Evolutionary conservation across 2,113 vertebrate species (phyloP), one percentile per base, ranked within the genome.

Genomic region (Tyrannus savana): DNA sequence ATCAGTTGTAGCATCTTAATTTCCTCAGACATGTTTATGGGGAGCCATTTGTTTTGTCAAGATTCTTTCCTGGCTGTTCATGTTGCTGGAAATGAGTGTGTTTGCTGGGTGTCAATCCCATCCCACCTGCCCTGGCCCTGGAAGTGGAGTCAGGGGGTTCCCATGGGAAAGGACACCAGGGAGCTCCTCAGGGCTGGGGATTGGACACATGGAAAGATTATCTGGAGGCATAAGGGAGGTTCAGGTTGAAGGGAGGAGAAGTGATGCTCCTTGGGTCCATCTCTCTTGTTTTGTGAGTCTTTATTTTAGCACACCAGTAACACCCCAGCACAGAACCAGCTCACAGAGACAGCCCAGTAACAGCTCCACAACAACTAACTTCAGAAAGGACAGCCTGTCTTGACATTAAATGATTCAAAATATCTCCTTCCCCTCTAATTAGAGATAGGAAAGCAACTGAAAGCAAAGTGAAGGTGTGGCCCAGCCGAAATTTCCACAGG

Each of bases 21-120:
- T 97, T 97, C 96, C 94, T 97, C 15, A 49, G 95, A 95, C 91
- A 97, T 97, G 90, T 97, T 97, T 97, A 97, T 91, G 78, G n/a
- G 68, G 62, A 94, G 73, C 75, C 93, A 97, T 95, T 92, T 92
- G 84, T 91, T 96, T 96, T 94, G 91, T 93, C 94, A 96, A 49
- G 81, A 78, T 75, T n/a, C 41, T 91, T 95, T 96, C 92, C 81
- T 82, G 76, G 22, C 93, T 92, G 71, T 90, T 94, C 60, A 19
- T n/a, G 37, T 35, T 77, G 83, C 88, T 97, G 80, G 37, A 95
- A 91, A 69, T 71, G 63, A 91, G 69, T 18, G 69, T 52, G 85
- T 53, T 49, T 85, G 72, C 71, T 41, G 18, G 31, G 66, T 5
- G 4, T 47, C 91, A 23, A 46, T 49, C 46, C 56, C 37, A 28